These are phyloP conservation scores for Tenthredo scrophulariae DNA, from an alignment of 2,888 invertebrate species.

Conservation along the genomic window DNA sequence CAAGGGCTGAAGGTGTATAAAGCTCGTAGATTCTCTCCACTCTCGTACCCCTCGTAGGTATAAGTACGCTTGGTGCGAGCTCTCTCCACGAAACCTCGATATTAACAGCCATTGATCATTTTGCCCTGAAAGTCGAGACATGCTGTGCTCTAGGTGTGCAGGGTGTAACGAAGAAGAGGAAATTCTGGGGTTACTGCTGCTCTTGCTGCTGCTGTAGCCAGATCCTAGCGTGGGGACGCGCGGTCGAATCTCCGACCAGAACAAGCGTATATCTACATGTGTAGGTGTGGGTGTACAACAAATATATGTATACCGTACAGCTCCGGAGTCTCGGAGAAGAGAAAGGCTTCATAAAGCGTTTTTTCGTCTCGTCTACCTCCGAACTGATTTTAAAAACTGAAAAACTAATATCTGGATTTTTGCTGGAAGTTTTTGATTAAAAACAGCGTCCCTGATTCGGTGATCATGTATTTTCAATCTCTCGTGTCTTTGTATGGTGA, in stretches of 20 bases:
- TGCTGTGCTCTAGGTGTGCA: constrained; percentile 3
- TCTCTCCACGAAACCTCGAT: constrained; percentile 45
- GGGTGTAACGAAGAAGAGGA: constrained; percentile 1
- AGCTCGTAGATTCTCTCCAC: constrained; percentile 32
- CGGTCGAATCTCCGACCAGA: constrained; percentile 1
- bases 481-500: neutral
- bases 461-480: neutral
- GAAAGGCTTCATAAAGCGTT: constrained; percentile 31
- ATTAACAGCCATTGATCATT: constrained; percentile 52
- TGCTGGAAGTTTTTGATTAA: neutral
- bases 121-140: constrained; percentile 28
- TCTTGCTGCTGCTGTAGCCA: neutral
- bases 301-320: neutral
- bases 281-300: neutral
- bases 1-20: neutral
- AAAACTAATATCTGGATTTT: neutral
- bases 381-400: neutral
- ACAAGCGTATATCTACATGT: neutral
- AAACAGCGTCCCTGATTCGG: neutral
- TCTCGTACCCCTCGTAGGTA: neutral
- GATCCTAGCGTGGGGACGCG: neutral
- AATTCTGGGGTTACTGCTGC: neutral
- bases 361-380: neutral
- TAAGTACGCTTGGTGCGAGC: neutral
- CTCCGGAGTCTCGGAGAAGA: neutral